Conservation (phyloP, 2,113 vertebrate species). For the Petrocephalus microphthalmus region DNA sequence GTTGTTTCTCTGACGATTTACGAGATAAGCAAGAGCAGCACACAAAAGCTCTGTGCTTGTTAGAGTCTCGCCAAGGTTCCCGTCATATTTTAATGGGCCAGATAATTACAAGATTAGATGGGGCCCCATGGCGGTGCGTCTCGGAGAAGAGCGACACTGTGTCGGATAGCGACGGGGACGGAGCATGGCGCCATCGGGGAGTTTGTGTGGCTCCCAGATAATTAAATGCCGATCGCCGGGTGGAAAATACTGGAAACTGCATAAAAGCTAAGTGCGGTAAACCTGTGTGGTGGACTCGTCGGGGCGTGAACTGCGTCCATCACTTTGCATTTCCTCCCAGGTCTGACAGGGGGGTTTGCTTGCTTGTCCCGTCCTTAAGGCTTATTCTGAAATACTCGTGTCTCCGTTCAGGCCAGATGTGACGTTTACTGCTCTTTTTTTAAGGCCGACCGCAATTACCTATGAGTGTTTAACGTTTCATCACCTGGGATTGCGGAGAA, state of each 20-base stretch:
- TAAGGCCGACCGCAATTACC: background rate
- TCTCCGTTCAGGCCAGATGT: slow-evolving; percentile 15
- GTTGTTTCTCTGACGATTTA: background rate
- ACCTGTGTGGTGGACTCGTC: background rate
- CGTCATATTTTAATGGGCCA: slow-evolving; percentile 41
- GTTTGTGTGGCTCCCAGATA: background rate
- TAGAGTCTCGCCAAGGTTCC: slow-evolving; percentile 14
- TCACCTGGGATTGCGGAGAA: slow-evolving; percentile 6
- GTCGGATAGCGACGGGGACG: slow-evolving; percentile 40
- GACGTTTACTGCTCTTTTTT: background rate
- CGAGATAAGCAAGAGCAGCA: background rate
- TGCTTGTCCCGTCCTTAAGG: background rate
- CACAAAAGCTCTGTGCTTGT: background rate
- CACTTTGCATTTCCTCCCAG: background rate
- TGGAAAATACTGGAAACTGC: background rate
- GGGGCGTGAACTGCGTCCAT: background rate
- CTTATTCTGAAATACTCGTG: background rate
- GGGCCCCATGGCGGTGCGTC: slow-evolving; percentile 36
- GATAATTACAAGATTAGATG: slow-evolving; percentile 44
- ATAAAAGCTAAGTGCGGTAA: background rate
- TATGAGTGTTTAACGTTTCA: slow-evolving; percentile 15
- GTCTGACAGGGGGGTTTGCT: background rate
- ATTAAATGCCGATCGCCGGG: slow-evolving; percentile 10
- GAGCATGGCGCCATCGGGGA: slow-evolving; percentile 21
- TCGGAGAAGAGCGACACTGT: slow-evolving; percentile 35